Percentiles rank a stretch among this genome's conserved stretches.
Evolutionary conservation across 2,113 vertebrate genomes (phyloP).

Genomic region (Ameiurus melas): DNA sequence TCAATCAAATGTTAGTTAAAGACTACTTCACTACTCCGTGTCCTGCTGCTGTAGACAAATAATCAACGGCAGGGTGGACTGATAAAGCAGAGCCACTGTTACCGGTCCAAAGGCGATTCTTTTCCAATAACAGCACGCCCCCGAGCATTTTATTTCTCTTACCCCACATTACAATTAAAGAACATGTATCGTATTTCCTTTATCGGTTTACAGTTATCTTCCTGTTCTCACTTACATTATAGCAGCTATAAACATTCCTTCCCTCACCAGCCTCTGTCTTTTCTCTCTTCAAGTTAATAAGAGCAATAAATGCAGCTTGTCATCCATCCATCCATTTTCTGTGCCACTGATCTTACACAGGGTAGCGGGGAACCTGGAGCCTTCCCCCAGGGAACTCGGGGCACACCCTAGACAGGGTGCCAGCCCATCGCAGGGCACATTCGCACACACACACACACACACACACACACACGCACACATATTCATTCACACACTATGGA

Average conservation of each 20-base stretch:
- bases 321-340: too few relatives aligned
- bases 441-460: too few relatives aligned
- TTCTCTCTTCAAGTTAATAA: too few relatives aligned
- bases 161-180: not conserved
- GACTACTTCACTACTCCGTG: not conserved
- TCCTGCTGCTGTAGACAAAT: not conserved
- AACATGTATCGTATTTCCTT: not conserved
- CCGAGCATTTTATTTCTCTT: not conserved
- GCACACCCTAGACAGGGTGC: too few relatives aligned
- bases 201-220: not conserved
- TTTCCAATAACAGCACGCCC: not conserved
- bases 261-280: too few relatives aligned
- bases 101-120: not conserved
- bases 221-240: not conserved
- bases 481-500: too few relatives aligned
- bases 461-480: too few relatives aligned
- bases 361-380: too few relatives aligned
- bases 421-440: too few relatives aligned
- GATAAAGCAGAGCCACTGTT: not conserved
- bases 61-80: not conserved
- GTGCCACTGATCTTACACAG: too few relatives aligned
- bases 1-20: not conserved
- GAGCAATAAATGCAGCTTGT: too few relatives aligned
- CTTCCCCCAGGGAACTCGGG: too few relatives aligned
- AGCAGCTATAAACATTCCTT: not conserved